phyloP scores from a whole-genome alignment of 2,797 vertebrate species.

The Gephyroberyx darwinii region DNA sequence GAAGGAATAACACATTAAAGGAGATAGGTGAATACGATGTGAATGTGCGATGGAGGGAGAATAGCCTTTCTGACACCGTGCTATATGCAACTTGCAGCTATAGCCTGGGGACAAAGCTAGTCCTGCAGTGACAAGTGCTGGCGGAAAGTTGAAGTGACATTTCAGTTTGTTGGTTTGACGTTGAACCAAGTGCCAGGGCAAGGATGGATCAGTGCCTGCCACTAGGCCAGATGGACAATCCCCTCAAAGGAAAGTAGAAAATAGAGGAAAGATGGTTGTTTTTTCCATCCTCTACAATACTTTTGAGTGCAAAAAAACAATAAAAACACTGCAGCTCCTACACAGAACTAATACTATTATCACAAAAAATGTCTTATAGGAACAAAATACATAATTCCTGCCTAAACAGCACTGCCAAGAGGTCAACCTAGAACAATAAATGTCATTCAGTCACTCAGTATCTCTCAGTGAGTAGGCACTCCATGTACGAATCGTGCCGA shows the following conservation, averaged over 20 bases:
- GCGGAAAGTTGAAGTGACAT: constrained; percentile 73
- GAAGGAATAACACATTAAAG: constrained; percentile 60
- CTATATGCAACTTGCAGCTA: constrained; percentile 54
- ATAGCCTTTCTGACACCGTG: constrained; percentile 62
- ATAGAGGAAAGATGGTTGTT: constrained; percentile 35
- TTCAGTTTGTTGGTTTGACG: constrained; percentile 70
- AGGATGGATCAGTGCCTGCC: constrained; percentile 68
- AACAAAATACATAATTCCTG: constrained; percentile 36
- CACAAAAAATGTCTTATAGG: constrained; percentile 39
- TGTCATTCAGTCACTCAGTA: constrained; percentile 52
- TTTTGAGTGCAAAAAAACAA: constrained; percentile 43
- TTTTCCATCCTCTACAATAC: constrained; percentile 43
- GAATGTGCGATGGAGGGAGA: constrained; percentile 55
- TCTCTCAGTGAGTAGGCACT: constrained; percentile 41
- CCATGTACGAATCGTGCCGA: constrained; percentile 33
- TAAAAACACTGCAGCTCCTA: constrained; percentile 48
- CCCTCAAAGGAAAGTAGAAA: constrained; percentile 49
- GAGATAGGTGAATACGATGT: constrained; percentile 62
- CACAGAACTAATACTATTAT: constrained; percentile 48
- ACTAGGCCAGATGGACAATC: constrained; percentile 55
- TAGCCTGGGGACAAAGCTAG: constrained; percentile 59
- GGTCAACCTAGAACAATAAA: constrained; percentile 47
- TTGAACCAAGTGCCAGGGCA: constrained; percentile 58
- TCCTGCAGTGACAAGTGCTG: constrained; percentile 67
- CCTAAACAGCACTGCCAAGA: constrained; percentile 21